Base-by-base conservation (phyloP, 2,113 vertebrate species). In the Piliocolobus tephrosceles region DNA sequence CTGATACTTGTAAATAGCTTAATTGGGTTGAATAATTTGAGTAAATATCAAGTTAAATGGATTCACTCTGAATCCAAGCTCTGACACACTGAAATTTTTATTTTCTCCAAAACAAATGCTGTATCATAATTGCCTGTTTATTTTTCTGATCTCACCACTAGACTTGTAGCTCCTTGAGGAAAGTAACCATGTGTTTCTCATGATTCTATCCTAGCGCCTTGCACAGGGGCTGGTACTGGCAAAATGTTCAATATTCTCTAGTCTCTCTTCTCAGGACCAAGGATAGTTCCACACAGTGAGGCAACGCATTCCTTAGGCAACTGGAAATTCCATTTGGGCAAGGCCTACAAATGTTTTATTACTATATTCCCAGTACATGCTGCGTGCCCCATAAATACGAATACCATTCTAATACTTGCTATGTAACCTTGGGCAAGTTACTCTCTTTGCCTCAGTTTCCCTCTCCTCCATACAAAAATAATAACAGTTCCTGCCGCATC, bases 21-120 rank as follows among this genome's bases (percentile, higher is more conserved):
- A 92, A 90, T 75, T 95, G 90, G 66, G 88, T 85, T 88, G 80
- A 68, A 93, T 85, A 95, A 94, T 93, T 73, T 93, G 76, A 43
- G 66, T 57, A 81, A 95, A 95, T 91, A 95, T 30, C n/a, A 11
- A 89, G 35, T 72, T 92, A 95, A 97, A 70, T 90, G 55, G 80
- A 81, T 90, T 87, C 32, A 6, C 50, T 79, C 55, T 80, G 70
- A 97, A 95, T 93, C 94, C 45, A 96, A 87, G 91, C 83, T 83
- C 90, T 96, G 87, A 86, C 75, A 80, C n/a, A 18, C 50, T 90
- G 38, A 27, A 86, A 11, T 47, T 90, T 92, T 70, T 61, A n/a
- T 89, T 84, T 50, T 61, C 83, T 85, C 27, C 40, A 64, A 64
- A 64, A 16, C 47, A 52, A 55, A 80, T 0, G 11, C 72, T 81